Percentiles rank a stretch among this genome's conserved stretches.
Conservation (phyloP, 2,888 invertebrate genomes). For the Patella ulyssiponensis region DNA sequence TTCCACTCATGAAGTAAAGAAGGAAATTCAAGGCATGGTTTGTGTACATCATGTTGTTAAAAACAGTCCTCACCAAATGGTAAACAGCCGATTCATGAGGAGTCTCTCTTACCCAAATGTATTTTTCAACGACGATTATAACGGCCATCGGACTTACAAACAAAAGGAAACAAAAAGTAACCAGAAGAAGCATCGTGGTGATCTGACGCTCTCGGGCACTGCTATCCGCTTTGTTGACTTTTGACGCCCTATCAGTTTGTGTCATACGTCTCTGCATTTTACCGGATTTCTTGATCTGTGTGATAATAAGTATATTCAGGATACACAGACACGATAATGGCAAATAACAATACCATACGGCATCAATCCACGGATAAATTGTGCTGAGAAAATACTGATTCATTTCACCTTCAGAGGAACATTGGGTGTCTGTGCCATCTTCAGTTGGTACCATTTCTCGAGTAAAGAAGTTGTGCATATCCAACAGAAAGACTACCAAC, state of each 20-base stretch:
- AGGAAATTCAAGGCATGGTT: slow-evolving; percentile 35
- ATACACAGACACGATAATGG: slow-evolving; percentile 22
- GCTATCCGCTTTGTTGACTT: not conserved
- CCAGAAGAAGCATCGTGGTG: slow-evolving; percentile 31
- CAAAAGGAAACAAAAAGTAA: slow-evolving; percentile 31
- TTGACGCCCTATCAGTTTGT: not conserved
- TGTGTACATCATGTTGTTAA: slow-evolving; percentile 35
- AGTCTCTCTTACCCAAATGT: slow-evolving; percentile 18
- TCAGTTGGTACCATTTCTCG: slow-evolving; percentile 20
- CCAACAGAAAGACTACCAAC: slow-evolving; percentile 20
- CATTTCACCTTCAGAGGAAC: slow-evolving; percentile 2
- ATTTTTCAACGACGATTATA: slow-evolving; percentile 31
- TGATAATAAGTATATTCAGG: slow-evolving; percentile 30
- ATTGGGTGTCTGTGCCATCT: slow-evolving; percentile 14
- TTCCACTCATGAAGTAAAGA: slow-evolving; percentile 32
- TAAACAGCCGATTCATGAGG: slow-evolving; percentile 24
- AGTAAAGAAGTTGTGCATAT: slow-evolving; percentile 27
- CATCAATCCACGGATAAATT: slow-evolving; percentile 35
- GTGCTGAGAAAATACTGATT: slow-evolving; percentile 16
- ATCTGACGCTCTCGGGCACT: slow-evolving; percentile 20
- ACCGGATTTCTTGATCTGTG: slow-evolving; percentile 18
- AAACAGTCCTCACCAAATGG: slow-evolving; percentile 26
- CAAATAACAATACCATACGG: slow-evolving; percentile 27
- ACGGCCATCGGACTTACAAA: slow-evolving; percentile 32
- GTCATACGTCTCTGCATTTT: slow-evolving; percentile 19